Evolutionary conservation across 2,888 invertebrate genomes (phyloP), one percentile per base, ranked within the genome.

Genomic region (Ennomos erosarius): DNA sequence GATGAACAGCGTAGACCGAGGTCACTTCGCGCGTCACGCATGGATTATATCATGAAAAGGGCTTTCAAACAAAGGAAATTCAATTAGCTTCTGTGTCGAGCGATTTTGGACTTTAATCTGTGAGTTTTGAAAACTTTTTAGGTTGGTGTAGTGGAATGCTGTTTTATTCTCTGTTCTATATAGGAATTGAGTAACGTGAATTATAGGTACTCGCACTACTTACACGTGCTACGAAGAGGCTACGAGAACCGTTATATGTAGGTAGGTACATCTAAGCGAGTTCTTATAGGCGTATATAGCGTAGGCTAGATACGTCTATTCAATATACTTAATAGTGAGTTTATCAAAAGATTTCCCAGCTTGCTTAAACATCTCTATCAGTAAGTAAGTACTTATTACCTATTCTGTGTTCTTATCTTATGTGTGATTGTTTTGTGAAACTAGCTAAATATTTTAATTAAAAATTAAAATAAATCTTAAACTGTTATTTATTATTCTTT

Each of bases 41-140:
- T 74, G 72, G 13, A 55, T 74, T 74, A 78, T 71, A 73, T 69
- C 68, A 68, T 73, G 70, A 71, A 76, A 79, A 78, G 76, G 79
- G 74, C 72, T 79, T 76, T 74, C 71, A 71, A 77, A 78, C 79
- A 76, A 77, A 76, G 75, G 70, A 72, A 71, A 74, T 75, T 73
- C 58, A 57, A 62, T 68, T 38, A 26, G 13, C 34, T 44, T 9
- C 16, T n/a, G 26, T 12, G 51, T 12, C 46, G 50, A 37, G 55
- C 54, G 39, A 67, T 55, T 71, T 56, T 62, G 9, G 48, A 67
- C 68, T 64, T 54, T 66, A 64, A 36, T 0, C 0, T 44, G 1
- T 0, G 13, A n/a, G 10, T 10, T 3, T 0, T n/a, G 1, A 8
- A n/a, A 71, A 44, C 49, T 35, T 57, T 44, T 38, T 34, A 12